These are phyloP conservation scores for Pantherophis alleghaniensis DNA, from an alignment of 2,797 vertebrate species.

Conservation along the genomic window DNA sequence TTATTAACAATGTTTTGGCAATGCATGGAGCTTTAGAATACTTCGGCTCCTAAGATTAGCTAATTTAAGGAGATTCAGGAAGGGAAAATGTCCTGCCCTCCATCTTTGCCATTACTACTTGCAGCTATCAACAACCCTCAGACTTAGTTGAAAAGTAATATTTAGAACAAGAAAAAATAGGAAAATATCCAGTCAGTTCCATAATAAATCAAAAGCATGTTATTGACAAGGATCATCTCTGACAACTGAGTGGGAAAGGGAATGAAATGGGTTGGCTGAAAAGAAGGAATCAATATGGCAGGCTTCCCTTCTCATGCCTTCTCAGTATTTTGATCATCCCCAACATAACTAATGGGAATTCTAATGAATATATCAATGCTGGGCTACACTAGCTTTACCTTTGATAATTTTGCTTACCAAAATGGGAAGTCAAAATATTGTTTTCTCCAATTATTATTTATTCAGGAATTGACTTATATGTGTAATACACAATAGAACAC, in stretches of 20 bases:
- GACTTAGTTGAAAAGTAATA: background rate
- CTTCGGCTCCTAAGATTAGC: background rate
- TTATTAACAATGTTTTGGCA: background rate
- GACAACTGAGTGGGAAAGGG: background rate
- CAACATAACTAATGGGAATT: background rate
- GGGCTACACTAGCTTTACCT: background rate
- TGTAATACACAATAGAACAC: slow-evolving; percentile 12
- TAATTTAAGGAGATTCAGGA: background rate
- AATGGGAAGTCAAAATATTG: background rate
- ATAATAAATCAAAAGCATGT: background rate
- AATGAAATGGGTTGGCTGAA: background rate
- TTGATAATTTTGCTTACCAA: background rate
- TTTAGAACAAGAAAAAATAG: background rate
- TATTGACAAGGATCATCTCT: background rate
- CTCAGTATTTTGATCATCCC: background rate
- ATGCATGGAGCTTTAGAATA: background rate
- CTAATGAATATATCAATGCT: background rate
- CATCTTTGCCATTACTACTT: background rate
- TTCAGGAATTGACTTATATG: slow-evolving; percentile 9
- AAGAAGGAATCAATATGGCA: background rate
- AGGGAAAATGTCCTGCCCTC: background rate
- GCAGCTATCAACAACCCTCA: background rate
- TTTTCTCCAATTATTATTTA: slow-evolving; percentile 6
- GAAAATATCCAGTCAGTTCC: background rate
- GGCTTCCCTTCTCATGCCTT: background rate